Evolutionary conservation across 92 coral and sea anemone species (phyloP), one percentile per base, ranked within the genome.

Genomic region (Nematostella vectensis): DNA sequence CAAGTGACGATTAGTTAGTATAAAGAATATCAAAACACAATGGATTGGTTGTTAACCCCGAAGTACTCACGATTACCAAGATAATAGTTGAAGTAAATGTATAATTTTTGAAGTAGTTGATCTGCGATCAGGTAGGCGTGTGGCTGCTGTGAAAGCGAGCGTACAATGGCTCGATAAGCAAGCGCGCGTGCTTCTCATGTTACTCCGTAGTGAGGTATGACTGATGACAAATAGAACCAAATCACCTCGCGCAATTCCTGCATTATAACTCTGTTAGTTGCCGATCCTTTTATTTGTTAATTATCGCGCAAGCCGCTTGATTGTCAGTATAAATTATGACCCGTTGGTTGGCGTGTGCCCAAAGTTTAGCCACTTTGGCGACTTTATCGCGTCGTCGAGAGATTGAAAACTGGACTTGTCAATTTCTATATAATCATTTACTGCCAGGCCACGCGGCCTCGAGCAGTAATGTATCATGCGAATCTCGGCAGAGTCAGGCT

Each of bases 241-340:
- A 73, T 64, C 27, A 73, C 47, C 31, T 31, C 55, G 19, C 80
- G 80, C 12, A 73, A 24, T 27, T 67, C 81, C 15, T 39, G 56
- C 81, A 67, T 66, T 19, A 67, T 52, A 10, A 58, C 15, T 11
- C n/a, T 9, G 53, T 59, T 66, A 4, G 56, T 69, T 3, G 81
- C 67, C 9, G 74, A 45, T 23, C 75, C 81, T 21, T n/a, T n/a
- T n/a, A n/a, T n/a, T 74, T 74, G 69, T 74, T 74, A 29, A 74
- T 66, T 9, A 72, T 72, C 0, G 27, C 40, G 2, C 55, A 61
- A 2, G 79, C 67, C 24, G 77, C 68, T 54, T 70, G 77, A 29
- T 72, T 72, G 39, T 72, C 78, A 37, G 58, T 62, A 23, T 72
- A 62, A 27, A 72, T 72, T 10, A 72, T 27, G 22, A 72, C 37